A percentile compares a stretch with the other conserved stretches of the same genome.
phyloP scores from a whole-genome alignment of 2,797 vertebrate species.

The Malurus leucopterus region DNA sequence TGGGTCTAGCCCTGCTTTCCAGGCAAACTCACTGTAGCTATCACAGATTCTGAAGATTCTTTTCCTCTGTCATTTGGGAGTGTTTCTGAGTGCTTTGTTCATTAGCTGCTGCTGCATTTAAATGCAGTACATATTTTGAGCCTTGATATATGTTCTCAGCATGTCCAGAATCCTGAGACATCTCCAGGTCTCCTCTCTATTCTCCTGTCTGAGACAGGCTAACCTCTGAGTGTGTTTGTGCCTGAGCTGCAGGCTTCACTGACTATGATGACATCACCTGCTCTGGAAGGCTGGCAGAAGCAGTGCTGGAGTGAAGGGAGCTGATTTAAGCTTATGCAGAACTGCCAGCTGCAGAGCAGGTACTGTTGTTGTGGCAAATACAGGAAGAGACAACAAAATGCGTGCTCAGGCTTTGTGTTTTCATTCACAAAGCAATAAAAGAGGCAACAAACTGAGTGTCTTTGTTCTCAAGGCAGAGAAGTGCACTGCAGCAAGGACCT shows the following conservation, averaged over 20 bases:
- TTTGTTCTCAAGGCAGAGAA: conserved; percentile 21
- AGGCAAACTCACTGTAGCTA: neutral
- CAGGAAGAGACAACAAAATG: neutral
- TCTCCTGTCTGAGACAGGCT: neutral
- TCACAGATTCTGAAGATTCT: neutral
- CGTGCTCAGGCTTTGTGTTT: neutral
- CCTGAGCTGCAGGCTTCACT: neutral
- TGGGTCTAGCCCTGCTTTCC: neutral
- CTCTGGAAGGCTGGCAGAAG: neutral
- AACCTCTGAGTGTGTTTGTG: neutral
- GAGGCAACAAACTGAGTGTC: neutral
- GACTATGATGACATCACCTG: conserved; percentile 2
- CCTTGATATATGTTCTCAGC: neutral
- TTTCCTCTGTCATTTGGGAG: neutral
- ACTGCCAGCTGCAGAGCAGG: neutral
- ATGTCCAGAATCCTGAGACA: neutral
- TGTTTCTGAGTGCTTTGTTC: neutral
- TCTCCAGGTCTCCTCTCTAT: neutral
- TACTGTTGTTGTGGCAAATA: neutral
- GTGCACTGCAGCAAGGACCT: neutral
- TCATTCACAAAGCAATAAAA: neutral
- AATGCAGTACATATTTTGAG: neutral
- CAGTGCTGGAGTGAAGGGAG: neutral
- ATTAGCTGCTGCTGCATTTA: neutral
- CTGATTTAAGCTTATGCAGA: neutral